Conservation (phyloP, 2,888 invertebrate species). For the Hydriomena furcata region DNA sequence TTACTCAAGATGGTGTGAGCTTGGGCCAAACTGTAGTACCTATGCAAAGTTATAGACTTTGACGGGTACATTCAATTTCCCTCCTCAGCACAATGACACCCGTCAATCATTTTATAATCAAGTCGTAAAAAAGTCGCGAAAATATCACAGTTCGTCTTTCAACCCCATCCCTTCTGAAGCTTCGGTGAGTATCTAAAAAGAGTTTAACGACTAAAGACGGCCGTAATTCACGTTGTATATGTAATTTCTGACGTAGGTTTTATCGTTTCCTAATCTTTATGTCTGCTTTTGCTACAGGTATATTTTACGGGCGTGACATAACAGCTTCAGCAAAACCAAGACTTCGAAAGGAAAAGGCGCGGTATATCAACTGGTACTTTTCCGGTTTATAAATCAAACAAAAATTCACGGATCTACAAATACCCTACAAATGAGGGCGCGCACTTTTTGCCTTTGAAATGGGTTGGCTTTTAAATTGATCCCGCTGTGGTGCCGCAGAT, state of each 20-base stretch:
- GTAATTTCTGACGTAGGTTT: no score
- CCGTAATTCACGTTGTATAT: not conserved
- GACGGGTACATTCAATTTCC: not conserved
- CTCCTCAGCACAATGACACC: not conserved
- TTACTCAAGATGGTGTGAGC: no score
- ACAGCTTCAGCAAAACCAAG: not conserved
- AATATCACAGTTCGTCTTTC: constrained; percentile 13
- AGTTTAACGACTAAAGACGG: not conserved
- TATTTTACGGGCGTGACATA: not conserved
- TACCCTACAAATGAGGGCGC: constrained; percentile 36
- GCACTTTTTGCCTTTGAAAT: constrained; percentile 20
- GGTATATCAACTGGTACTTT: constrained; percentile 52
- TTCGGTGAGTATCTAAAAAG: not conserved
- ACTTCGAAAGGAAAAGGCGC: constrained; percentile 37
- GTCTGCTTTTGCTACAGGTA: no score
- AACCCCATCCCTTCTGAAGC: constrained; percentile 5
- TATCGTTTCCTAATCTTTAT: no score
- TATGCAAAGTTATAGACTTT: no score
- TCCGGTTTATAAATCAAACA: constrained; percentile 54
- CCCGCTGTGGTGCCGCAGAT: constrained; percentile 16
- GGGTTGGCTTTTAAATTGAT: constrained; percentile 23
- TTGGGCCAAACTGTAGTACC: no score
- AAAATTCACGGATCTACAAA: constrained; percentile 44
- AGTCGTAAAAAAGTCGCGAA: constrained; percentile 20
- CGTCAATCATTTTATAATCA: constrained; percentile 18